Evolutionary conservation across 2,888 invertebrate genomes (phyloP).

Genomic region (Andrena flavipes): DNA sequence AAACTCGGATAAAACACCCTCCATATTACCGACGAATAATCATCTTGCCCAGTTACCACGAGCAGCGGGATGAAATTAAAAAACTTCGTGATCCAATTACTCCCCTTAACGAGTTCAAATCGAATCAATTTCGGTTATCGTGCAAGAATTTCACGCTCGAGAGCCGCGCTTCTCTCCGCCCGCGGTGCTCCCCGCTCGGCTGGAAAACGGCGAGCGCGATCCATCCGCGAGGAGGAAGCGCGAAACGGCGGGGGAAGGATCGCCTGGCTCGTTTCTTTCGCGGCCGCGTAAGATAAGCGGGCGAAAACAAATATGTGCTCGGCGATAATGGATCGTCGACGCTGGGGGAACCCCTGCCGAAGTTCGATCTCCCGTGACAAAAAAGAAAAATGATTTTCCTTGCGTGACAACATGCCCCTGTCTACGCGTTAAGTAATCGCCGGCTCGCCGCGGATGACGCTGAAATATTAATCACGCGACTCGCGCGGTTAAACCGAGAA

Average conservation of each 20-base stretch:
- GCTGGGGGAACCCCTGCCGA: constrained; percentile 7
- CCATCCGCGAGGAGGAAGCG: not conserved
- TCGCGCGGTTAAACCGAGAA: no score
- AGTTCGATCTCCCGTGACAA: constrained; percentile 42
- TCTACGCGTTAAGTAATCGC: constrained; percentile 39
- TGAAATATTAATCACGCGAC: constrained; percentile 51
- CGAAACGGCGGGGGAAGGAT: not conserved
- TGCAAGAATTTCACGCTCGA: constrained; percentile 20
- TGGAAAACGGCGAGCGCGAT: not conserved
- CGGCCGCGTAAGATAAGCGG: constrained; percentile 10
- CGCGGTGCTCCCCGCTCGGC: not conserved
- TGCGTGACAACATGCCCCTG: constrained; percentile 41
- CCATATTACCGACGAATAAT: constrained; percentile 11
- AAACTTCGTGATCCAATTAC: constrained; percentile 22
- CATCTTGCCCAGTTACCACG: not conserved
- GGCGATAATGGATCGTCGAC: constrained; percentile 53
- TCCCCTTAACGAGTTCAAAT: constrained; percentile 30
- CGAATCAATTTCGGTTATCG: constrained; percentile 37
- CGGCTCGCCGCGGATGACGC: constrained; percentile 25
- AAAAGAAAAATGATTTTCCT: constrained; percentile 56
- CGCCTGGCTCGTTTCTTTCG: constrained; percentile 8
- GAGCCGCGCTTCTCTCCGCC: not conserved
- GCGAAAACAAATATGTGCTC: constrained; percentile 33
- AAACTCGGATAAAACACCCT: not conserved
- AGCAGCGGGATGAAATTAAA: constrained; percentile 7